phyloP scores from a whole-genome alignment of 1,140 invertebrate genomes.

The Nasonia vitripennis region DNA sequence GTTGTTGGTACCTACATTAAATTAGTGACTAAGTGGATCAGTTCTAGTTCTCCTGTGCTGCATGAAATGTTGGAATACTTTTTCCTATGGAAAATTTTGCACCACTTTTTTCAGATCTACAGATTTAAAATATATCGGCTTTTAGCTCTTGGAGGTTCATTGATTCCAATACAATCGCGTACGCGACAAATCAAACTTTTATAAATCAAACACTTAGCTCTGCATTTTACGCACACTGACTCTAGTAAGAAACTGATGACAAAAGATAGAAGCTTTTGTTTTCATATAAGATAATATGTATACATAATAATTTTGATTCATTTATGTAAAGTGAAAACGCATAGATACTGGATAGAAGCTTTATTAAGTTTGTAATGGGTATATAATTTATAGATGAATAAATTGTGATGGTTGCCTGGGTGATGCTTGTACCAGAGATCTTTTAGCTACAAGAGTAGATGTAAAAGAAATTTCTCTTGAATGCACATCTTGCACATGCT shows the following conservation, averaged over 20 bases:
- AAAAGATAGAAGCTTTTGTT: too few relatives aligned
- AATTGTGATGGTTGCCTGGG: background rate
- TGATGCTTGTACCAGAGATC: background rate
- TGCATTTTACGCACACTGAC: too few relatives aligned
- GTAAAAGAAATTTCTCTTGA: background rate
- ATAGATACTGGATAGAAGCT: background rate
- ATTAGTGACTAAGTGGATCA: background rate
- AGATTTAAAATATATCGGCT: background rate
- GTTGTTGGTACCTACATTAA: background rate
- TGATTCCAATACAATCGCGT: background rate
- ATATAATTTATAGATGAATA: background rate
- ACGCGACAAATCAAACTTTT: background rate
- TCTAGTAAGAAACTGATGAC: too few relatives aligned
- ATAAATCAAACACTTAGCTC: background rate
- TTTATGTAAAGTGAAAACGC: too few relatives aligned
- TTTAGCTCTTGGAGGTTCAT: background rate
- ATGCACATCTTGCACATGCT: background rate
- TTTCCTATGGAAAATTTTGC: constrained; percentile 26
- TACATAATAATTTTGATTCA: too few relatives aligned
- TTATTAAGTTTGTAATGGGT: background rate
- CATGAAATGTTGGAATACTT: background rate
- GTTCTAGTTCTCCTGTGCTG: background rate
- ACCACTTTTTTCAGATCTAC: background rate
- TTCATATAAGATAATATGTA: too few relatives aligned
- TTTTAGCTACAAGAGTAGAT: background rate